A percentile compares a stretch with the other conserved stretches of the same genome.
phyloP scores from a whole-genome alignment of 2,113 vertebrate species.

The Callipepla californica region DNA sequence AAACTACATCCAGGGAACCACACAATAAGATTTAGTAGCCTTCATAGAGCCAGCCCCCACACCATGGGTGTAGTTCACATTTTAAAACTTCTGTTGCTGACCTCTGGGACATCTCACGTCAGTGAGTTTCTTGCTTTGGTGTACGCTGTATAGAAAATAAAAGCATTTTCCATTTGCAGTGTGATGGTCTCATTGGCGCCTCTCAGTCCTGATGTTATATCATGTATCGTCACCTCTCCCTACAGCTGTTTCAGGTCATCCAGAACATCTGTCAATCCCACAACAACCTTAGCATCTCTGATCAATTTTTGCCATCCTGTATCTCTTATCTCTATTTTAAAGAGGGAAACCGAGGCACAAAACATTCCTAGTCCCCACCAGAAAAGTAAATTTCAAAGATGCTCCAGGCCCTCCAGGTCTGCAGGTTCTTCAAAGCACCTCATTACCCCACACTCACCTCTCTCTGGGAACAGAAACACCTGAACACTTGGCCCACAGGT shows the following conservation, averaged over 20 bases:
- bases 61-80: not conserved
- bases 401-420: not conserved
- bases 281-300: not conserved
- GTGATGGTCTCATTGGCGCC: not conserved
- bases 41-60: not conserved
- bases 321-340: not conserved
- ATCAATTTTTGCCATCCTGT: not conserved
- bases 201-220: not conserved
- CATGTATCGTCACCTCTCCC: not conserved
- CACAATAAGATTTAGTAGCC: not conserved
- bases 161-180: not conserved
- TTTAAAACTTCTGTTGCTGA: not conserved
- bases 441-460: accelerated
- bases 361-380: not conserved
- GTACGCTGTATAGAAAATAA: not conserved
- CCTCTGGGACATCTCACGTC: not conserved
- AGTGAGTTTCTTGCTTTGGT: not conserved
- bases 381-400: not conserved
- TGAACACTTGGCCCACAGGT: not conserved
- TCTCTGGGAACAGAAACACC: not conserved
- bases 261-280: not conserved
- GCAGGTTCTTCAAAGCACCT: not conserved
- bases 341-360: not conserved
- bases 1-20: no score
- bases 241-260: not conserved